Evolutionary conservation across 2,888 invertebrate species (phyloP), one percentile per base, ranked within the genome.

Genomic region (Pollenia griseotomentosa): DNA sequence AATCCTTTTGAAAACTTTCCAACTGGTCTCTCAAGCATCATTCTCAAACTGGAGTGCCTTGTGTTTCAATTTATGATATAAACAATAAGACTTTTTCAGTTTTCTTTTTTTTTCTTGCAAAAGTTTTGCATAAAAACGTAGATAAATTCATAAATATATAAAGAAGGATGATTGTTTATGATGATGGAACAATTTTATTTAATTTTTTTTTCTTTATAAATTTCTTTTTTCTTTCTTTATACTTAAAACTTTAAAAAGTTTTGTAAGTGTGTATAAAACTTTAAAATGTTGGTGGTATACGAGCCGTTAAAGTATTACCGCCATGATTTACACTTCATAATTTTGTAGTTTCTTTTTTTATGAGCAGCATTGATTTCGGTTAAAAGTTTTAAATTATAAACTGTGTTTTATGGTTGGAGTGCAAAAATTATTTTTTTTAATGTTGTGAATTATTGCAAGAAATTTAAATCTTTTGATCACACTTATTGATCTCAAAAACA

Each of bases 261-360:
- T 46, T 9, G 19, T 65, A 8, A 1, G 14, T 19, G 46, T 46
- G 65, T 44, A 23, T 51, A 12, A 33, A 33, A 33, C 33, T 33
- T 61, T 70, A 16, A 73, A 51, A 73, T 53, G 44, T 66, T 77
- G 46, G 44, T 80, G 79, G 63, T 74, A 59, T 68, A 78, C 68
- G 61, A 86, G 40, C 73, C 16, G 66, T 68, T 78, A 63, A 86
- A 78, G 16, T 78, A 71, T 57, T 46, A 44, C 71, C 46, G 77
- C 71, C 55, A 59, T 78, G 65, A 85, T 85, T 85, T 82, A 78
- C 77, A 85, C 77, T 51, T 85, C 81, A 85, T 82, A 81, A 59
- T 66, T 48, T 73, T 57, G 59, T 19, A 11, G 19, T 19, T 19
- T 2, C n/a, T 71, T 71, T 42, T 16, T 44, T 55, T 46, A 70